Evolutionary conservation across 2,888 invertebrate species (phyloP).

Genomic region (Lithophane semibrunnea): DNA sequence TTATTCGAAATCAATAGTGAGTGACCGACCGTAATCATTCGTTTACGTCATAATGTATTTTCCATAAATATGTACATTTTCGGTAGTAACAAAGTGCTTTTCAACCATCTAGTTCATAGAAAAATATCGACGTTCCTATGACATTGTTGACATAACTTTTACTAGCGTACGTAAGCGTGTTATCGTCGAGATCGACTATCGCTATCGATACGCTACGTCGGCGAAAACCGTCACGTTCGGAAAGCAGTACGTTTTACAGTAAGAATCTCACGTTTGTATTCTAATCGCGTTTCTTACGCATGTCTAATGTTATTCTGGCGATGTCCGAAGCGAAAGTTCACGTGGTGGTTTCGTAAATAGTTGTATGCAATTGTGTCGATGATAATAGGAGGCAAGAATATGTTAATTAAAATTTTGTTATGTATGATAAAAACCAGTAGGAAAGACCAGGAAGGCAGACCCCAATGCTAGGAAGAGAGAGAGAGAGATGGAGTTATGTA

Average conservation of each 20-base stretch:
- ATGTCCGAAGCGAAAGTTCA: constrained; percentile 64
- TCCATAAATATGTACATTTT: background rate
- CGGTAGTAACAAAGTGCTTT: constrained; percentile 22
- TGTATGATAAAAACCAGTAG: too few species aligned
- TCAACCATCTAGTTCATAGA: constrained; percentile 27
- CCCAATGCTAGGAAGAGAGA: too few species aligned
- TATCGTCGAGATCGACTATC: constrained; percentile 37
- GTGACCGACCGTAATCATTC: background rate
- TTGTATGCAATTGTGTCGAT: constrained; percentile 48
- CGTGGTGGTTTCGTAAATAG: constrained; percentile 47
- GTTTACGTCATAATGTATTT: constrained; percentile 11
- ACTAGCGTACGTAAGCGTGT: constrained; percentile 26
- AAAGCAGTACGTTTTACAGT: constrained; percentile 24
- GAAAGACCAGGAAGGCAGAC: too few species aligned
- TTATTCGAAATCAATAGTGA: constrained; percentile 9
- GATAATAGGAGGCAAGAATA: constrained; percentile 8
- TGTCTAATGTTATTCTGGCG: constrained; percentile 59
- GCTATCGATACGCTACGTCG: constrained; percentile 35
- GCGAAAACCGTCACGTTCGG: constrained; percentile 56
- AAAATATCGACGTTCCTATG: constrained; percentile 22
- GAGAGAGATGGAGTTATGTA: background rate
- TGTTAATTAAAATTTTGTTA: constrained; percentile 7
- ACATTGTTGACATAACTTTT: constrained; percentile 49
- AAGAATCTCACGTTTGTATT: constrained; percentile 53
- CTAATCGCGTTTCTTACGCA: constrained; percentile 40